phyloP scores from a whole-genome alignment of 2,888 invertebrate species.

The Dynastes maya region DNA sequence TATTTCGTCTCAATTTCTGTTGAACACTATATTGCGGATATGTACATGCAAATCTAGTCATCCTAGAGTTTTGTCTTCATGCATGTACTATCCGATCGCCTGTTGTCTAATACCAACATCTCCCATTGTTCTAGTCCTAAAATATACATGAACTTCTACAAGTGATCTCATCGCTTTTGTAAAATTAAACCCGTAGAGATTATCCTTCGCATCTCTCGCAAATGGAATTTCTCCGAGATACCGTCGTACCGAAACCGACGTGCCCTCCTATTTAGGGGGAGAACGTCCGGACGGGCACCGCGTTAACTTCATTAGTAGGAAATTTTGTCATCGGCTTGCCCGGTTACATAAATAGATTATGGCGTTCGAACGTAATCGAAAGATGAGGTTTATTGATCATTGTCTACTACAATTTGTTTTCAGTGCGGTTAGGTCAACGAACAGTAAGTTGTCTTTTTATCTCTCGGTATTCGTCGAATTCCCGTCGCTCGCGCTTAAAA shows the following conservation, averaged over 20 bases:
- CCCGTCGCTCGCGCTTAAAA: conserved; percentile 7
- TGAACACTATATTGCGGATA: conserved; percentile 3
- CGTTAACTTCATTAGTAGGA: conserved; percentile 43
- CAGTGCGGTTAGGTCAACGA: conserved; percentile 59
- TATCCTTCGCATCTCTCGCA: conserved; percentile 40
- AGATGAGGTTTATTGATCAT: conserved; percentile 61
- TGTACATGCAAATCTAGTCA: conserved; percentile 1
- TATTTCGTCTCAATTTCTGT: conserved; percentile 24
- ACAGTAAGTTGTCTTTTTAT: conserved; percentile 48
- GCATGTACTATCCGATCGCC: conserved; percentile 15
- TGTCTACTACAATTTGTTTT: conserved; percentile 64
- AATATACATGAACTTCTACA: conserved; percentile 42
- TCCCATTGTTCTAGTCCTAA: conserved; percentile 39
- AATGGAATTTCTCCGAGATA: conserved; percentile 42
- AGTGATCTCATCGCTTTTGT: conserved; percentile 46
- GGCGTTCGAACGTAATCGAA: conserved; percentile 42
- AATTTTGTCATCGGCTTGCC: conserved; percentile 45
- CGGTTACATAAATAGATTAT: conserved; percentile 44
- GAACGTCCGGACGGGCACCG: conserved; percentile 8
- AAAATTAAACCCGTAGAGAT: conserved; percentile 44
- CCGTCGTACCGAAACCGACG: conserved; percentile 31
- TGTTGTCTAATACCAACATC: conserved; percentile 41
- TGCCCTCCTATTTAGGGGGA: conserved; percentile 37
- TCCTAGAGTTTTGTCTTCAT: conserved; percentile 9
- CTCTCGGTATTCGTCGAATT: conserved; percentile 8